These are phyloP conservation scores for Phengaris arion DNA, from an alignment of 2,888 invertebrate species.

Conservation along the genomic window DNA sequence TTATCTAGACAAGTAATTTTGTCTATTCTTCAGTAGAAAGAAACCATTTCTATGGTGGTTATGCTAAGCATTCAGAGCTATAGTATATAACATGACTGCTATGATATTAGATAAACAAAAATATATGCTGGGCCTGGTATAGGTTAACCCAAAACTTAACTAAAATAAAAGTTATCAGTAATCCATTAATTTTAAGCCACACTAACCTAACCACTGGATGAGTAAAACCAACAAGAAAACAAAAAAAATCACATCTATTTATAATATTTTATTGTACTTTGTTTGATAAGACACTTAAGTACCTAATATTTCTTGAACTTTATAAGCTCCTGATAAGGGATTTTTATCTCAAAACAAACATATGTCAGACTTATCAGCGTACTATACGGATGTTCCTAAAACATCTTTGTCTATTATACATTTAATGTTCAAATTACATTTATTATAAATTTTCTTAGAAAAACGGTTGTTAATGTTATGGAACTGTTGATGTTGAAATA, in stretches of 20 bases:
- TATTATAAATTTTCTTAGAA: background rate
- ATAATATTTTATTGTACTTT: background rate
- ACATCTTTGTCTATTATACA: background rate
- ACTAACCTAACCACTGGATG: too few relatives aligned
- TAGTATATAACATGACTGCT: too few relatives aligned
- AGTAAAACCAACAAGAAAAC: too few relatives aligned
- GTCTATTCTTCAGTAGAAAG: too few relatives aligned
- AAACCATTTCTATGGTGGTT: too few relatives aligned
- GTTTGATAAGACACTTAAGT: background rate
- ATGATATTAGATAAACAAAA: too few relatives aligned
- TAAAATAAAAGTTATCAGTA: too few relatives aligned
- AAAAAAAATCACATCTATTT: background rate
- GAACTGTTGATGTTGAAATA: background rate
- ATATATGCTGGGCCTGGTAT: too few relatives aligned
- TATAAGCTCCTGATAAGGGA: constrained; percentile 17
- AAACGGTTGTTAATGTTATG: background rate
- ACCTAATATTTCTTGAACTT: background rate
- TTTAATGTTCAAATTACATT: background rate
- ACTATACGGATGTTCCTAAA: background rate
- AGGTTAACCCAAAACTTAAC: too few relatives aligned
- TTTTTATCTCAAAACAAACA: background rate
- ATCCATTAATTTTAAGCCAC: too few relatives aligned
- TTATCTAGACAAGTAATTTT: too few relatives aligned
- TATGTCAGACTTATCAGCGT: constrained; percentile 15
- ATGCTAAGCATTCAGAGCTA: too few relatives aligned